Evolutionary conservation across 2,113 vertebrate species (phyloP), one percentile per base, ranked within the genome.

Genomic region (Pluvialis apricaria): DNA sequence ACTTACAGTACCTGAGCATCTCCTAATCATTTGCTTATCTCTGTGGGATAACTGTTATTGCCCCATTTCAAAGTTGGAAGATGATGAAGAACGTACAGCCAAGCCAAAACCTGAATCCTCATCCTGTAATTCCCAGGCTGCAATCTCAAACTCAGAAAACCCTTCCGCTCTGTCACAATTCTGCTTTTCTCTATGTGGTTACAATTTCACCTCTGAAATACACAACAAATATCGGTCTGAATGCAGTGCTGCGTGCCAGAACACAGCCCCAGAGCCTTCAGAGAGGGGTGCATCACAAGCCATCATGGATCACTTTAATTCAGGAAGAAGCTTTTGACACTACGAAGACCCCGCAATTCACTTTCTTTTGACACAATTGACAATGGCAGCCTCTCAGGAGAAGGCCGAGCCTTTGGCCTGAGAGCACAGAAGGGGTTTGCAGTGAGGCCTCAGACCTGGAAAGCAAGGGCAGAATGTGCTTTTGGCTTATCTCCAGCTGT

Each of bases 91-190:
- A 62, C 10, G 10, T 12, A 52, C 1, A 71, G 49, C 9, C 9
- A 5, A 88, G 28, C 22, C 64, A 86, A 83, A 77, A 9, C 24
- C 18, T 34, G 29, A 78, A 62, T 45, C 65, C 47, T 47, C 1
- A 2, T 22, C 13, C 25, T 10, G 1, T 36, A 62, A 57, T 51
- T 79, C 21, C 54, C 82, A 69, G 38, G 34, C 15, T 61, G n/a
- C 36, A 29, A 7, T 11, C 16, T 57, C 66, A 80, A 49, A 73
- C 5, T 12, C 49, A 82, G 40, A 82, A 42, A 12, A 55, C 6
- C 11, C 18, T 42, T 57, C 9, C 8, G 9, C 8, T 65, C n/a
- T 58, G 9, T 18, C 66, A 83, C 0, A 0, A 13, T 70, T 49
- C 25, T 82, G 36, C 29, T 80, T 61, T 82, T 71, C 44, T 64